Conservation (phyloP, 2,113 vertebrate genomes). For the Caloenas nicobarica region DNA sequence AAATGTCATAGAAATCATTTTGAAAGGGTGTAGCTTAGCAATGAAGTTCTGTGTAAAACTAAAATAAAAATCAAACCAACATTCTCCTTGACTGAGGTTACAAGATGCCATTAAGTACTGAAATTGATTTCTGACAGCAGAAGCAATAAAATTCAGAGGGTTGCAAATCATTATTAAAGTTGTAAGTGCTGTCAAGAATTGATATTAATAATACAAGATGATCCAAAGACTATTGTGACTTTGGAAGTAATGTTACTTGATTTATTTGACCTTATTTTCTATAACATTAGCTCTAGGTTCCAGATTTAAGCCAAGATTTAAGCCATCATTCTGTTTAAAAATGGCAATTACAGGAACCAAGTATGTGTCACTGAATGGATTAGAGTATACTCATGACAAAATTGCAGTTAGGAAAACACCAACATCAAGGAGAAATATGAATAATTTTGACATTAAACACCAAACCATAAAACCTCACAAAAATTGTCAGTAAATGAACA, state of each 20-base stretch:
- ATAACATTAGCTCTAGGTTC: neutral
- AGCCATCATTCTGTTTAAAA: neutral
- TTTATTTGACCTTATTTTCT: conserved; percentile 32
- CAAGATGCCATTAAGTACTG: neutral
- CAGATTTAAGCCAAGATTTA: neutral
- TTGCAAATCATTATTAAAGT: neutral
- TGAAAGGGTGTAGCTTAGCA: neutral
- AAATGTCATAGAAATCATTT: neutral
- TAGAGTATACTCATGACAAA: neutral
- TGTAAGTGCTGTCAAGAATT: neutral
- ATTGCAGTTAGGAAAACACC: neutral
- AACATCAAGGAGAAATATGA: neutral
- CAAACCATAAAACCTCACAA: neutral
- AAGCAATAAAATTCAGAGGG: neutral
- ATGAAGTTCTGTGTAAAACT: neutral
- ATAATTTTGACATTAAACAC: neutral
- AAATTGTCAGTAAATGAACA: neutral
- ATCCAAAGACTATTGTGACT: neutral
- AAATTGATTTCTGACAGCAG: neutral
- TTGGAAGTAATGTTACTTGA: neutral
- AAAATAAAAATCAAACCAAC: neutral
- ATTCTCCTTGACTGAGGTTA: conserved; percentile 10
- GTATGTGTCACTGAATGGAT: neutral
- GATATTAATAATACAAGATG: neutral
- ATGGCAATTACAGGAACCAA: neutral